Conservation (phyloP, 2,113 vertebrate genomes). For the Hippocampus comes region DNA sequence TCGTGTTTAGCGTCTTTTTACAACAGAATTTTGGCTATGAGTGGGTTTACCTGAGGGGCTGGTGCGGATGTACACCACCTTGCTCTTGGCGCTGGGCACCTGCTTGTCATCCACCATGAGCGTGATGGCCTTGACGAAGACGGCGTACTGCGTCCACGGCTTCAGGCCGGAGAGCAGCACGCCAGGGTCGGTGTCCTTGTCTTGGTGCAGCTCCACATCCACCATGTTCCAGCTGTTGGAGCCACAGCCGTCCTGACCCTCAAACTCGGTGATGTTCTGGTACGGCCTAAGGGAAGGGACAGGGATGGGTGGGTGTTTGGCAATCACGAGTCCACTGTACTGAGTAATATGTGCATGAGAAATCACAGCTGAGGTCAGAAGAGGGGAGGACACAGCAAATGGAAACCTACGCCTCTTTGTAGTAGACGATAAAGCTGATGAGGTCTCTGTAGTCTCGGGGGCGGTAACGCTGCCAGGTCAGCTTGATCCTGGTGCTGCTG, state of each 20-base stretch:
- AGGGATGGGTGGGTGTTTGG: not conserved
- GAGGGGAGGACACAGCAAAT: not conserved
- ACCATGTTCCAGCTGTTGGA: slow-evolving; percentile 99
- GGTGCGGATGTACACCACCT: slow-evolving; percentile 93
- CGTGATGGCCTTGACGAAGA: slow-evolving; percentile 93
- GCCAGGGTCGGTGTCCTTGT: slow-evolving; percentile 83
- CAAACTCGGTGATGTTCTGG: slow-evolving; percentile 91
- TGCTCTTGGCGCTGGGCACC: slow-evolving; percentile 88
- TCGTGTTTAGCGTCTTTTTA: too few relatives aligned
- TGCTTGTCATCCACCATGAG: slow-evolving; percentile 88
- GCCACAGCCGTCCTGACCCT: slow-evolving; percentile 92
- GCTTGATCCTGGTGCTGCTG: slow-evolving; percentile 82
- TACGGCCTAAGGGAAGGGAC: slow-evolving; percentile 53
- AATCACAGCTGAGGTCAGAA: not conserved
- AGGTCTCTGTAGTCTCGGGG: slow-evolving; percentile 90
- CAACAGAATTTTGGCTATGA: too few relatives aligned
- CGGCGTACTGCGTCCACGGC: slow-evolving; percentile 94
- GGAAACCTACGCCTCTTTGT: slow-evolving; percentile 93
- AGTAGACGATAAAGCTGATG: slow-evolving; percentile 97
- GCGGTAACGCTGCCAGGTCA: slow-evolving; percentile 90
- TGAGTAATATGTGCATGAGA: not conserved
- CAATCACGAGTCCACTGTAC: not conserved
- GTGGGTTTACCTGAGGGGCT: slow-evolving; percentile 84
- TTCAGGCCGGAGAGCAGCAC: slow-evolving; percentile 84
- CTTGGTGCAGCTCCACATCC: slow-evolving; percentile 86